Conservation (phyloP, 2,888 invertebrate species). For the Coremacera marginata region DNA sequence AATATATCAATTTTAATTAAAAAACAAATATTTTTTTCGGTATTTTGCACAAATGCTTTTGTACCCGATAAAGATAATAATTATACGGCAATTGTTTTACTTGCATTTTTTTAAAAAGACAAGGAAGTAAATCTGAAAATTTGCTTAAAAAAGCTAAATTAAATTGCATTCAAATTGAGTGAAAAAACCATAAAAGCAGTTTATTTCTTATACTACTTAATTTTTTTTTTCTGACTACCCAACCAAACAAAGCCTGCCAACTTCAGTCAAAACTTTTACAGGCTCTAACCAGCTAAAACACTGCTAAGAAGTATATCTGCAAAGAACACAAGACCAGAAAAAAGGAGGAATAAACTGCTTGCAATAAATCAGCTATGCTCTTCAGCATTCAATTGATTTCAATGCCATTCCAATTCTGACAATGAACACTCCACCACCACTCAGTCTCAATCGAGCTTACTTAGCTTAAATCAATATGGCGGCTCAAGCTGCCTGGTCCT, state of each 20-base stretch:
- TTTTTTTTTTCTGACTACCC: no score
- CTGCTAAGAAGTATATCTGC: not conserved
- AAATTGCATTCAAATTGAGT: not conserved
- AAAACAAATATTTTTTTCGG: no score
- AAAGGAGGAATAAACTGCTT: not conserved
- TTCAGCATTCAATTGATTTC: constrained; percentile 1
- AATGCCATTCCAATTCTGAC: not conserved
- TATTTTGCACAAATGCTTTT: no score
- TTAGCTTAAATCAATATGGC: constrained; percentile 19
- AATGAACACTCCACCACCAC: not conserved
- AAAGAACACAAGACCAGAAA: not conserved
- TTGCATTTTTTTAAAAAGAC: no score
- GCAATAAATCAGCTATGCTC: constrained; percentile 10
- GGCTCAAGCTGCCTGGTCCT: not conserved
- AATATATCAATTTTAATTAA: not conserved
- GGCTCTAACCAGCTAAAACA: not conserved
- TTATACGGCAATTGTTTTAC: no score
- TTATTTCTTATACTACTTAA: not conserved
- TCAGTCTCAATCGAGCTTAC: not conserved
- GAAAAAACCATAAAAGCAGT: not conserved
- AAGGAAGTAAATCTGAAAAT: no score
- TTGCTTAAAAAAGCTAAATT: not conserved
- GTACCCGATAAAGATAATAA: no score
- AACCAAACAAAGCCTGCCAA: not conserved
- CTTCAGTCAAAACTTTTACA: not conserved